Evolutionary conservation across 2,888 invertebrate species (phyloP), one percentile per base, ranked within the genome.

Genomic region (Palloptera scutellata): DNA sequence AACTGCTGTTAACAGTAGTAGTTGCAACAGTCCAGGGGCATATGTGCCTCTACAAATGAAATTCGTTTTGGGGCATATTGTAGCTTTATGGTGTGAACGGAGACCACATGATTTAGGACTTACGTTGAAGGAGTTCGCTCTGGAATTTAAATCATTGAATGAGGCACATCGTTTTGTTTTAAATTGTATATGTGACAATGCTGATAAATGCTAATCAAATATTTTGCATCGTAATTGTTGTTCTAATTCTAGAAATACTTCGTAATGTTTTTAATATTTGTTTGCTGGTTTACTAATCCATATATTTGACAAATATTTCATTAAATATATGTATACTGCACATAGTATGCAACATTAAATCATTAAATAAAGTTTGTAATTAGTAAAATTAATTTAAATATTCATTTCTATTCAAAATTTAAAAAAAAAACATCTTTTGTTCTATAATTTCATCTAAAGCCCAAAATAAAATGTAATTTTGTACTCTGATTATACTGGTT

Each of bases 31-130:
- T 53, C 79, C 81, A 0, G 82, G 83, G 9, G 73, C 73, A 3
- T 78, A 74, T 70, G 76, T 84, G 70, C 80, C 83, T 0, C 58
- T 75, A 12, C 75, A 77, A 51, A 78, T 83, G 61, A 80, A 82
- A 62, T 77, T 75, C 60, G 76, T 77, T 0, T 70, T 84, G 10
- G 79, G 79, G 0, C 81, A 84, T 59, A 78, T 84, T 13, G 71
- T 82, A 0, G 72, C 78, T 41, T 78, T 81, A 8, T 84, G 84
- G 84, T 75, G 76, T 12, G 78, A 81, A 63, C 75, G 72, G 3
- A 77, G 78, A 15, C 76, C 75, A 59, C 74, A 73, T 17, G 78
- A 81, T 61, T 73, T 82, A 0, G 77, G 76, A 71, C 68, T 71
- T 42, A 71, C 73, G 58, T 71, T 82, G 1, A 64, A 71, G 11